Conservation (phyloP, 1,140 invertebrate genomes). For the Melanaphis sacchari region DNA sequence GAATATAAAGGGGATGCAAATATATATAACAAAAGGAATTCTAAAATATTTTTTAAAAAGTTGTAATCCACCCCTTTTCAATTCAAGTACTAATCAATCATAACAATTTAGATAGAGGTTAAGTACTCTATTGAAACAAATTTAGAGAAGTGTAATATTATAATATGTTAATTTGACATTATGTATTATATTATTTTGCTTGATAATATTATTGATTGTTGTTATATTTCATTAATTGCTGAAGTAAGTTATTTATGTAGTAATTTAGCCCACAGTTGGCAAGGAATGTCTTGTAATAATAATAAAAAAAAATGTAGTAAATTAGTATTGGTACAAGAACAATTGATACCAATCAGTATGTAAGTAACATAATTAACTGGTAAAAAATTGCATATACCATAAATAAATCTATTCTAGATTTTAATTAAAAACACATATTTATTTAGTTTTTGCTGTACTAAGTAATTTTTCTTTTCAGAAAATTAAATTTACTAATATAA, state of each 20-base stretch:
- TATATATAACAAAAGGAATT: no score
- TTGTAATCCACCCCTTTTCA: no score
- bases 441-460: neutral
- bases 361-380: neutral
- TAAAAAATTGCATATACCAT: neutral
- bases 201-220: neutral
- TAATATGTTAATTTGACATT: neutral
- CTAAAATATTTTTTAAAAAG: no score
- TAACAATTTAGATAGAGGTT: no score
- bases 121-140: neutral
- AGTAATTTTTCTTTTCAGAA: neutral
- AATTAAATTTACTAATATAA: neutral
- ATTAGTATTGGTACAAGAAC: neutral
- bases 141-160: neutral
- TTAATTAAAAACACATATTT: no score
- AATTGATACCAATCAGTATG: neutral
- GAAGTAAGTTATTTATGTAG: neutral
- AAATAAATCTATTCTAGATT: neutral
- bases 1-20: no score
- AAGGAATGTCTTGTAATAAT: no score
- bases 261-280: no score
- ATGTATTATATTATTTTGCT: neutral
- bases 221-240: neutral
- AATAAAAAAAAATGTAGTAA: no score
- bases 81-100: no score